phyloP scores from a whole-genome alignment of 2,797 vertebrate genomes.

The Champsocephalus gunnari region DNA sequence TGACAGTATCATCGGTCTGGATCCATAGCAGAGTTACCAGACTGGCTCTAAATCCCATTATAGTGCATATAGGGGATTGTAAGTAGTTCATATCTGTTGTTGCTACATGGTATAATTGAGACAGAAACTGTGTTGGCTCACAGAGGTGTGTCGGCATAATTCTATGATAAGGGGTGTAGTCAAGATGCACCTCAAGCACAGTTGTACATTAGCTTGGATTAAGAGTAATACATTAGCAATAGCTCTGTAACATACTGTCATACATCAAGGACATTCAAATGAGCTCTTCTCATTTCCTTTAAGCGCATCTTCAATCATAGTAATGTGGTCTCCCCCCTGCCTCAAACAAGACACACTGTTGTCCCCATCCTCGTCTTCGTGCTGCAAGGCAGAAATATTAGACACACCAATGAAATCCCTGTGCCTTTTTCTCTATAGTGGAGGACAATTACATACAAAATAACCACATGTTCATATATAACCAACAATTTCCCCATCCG shows the following conservation, averaged over 20 bases:
- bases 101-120: neutral
- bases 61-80: neutral
- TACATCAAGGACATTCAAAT: conserved; percentile 32
- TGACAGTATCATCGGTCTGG: neutral
- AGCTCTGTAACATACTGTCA: conserved; percentile 6
- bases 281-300: conserved; percentile 27
- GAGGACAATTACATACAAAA: neutral
- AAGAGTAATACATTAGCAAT: conserved; percentile 13
- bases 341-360: neutral
- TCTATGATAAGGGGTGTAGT: neutral
- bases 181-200: neutral
- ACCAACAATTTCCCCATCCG: neutral
- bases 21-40: neutral
- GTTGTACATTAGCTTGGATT: conserved; percentile 6
- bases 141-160: neutral
- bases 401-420: neutral
- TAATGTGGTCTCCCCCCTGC: neutral
- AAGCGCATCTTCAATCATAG: conserved; percentile 27
- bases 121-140: neutral
- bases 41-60: neutral
- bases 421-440: neutral
- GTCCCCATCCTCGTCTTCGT: neutral
- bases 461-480: neutral
- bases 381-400: neutral
- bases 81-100: neutral